Percentiles rank a stretch among this genome's conserved stretches.
Evolutionary conservation across 1,140 invertebrate species (phyloP).

Genomic region (Hylaeus volcanicus): DNA sequence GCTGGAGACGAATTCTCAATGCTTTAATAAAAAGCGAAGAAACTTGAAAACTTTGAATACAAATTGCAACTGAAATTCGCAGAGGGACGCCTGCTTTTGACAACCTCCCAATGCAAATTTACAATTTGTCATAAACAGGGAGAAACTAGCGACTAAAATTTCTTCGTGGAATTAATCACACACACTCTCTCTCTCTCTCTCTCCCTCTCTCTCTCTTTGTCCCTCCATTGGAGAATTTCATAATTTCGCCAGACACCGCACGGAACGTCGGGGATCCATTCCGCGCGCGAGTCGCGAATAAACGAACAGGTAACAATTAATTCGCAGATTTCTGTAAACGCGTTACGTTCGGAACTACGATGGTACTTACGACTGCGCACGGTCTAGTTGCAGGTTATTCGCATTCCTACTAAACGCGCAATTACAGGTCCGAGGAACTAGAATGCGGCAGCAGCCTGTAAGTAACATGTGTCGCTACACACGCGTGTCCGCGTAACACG

Average conservation of each 20-base stretch:
- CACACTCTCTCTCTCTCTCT: too few relatives aligned
- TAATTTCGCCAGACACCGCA: background rate
- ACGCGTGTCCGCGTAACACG: constrained; percentile 23
- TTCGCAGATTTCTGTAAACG: background rate
- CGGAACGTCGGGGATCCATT: background rate
- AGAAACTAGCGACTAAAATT: background rate
- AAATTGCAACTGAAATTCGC: background rate
- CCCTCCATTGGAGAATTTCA: background rate
- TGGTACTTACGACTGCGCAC: constrained; percentile 22
- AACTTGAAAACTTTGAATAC: background rate
- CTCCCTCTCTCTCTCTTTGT: too few relatives aligned
- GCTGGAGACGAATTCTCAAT: too few relatives aligned
- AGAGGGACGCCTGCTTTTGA: background rate
- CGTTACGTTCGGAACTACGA: constrained; percentile 19
- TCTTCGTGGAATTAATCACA: too few relatives aligned
- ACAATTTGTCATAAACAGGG: background rate
- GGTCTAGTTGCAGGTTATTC: constrained; percentile 51
- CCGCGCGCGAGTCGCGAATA: background rate
- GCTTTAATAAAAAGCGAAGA: too few relatives aligned
- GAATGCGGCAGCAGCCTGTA: constrained; percentile 28
- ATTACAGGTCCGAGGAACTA: constrained; percentile 38
- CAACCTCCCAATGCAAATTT: background rate
- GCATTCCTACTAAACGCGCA: constrained; percentile 56
- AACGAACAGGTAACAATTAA: constrained; percentile 15
- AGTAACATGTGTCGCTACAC: constrained; percentile 50